A percentile compares a stretch with the other conserved stretches of the same genome.
These are phyloP conservation scores for Busseola fusca DNA, from an alignment of 2,888 invertebrate genomes.

Conservation along the genomic window DNA sequence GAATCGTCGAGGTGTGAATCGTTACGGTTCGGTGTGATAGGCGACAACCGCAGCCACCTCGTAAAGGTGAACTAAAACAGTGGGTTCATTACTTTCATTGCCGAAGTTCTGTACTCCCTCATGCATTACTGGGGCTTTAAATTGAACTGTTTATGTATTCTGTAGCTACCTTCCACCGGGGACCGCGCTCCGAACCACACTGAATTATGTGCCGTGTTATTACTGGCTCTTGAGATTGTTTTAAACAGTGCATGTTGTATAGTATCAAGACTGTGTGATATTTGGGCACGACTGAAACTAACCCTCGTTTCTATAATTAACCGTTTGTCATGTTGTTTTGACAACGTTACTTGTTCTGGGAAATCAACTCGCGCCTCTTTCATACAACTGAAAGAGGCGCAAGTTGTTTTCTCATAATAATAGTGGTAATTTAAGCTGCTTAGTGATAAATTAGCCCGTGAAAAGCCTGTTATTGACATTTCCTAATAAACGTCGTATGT, in stretches of 20 bases:
- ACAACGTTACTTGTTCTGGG: conserved; percentile 4
- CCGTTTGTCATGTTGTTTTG: conserved; percentile 14
- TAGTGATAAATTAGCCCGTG: not conserved
- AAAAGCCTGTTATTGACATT: not conserved
- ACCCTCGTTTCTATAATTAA: conserved; percentile 6
- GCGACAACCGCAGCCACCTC: conserved; percentile 65
- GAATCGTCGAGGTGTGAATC: conserved; percentile 54
- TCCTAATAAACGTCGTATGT: not conserved
- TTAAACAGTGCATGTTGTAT: conserved; percentile 50
- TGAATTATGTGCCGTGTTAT: conserved; percentile 63
- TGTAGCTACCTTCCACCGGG: conserved; percentile 61
- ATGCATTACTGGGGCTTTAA: conserved; percentile 71
- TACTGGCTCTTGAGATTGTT: conserved; percentile 56
- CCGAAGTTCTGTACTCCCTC: conserved; percentile 69
- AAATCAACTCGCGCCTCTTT: conserved; percentile 13
- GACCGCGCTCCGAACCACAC: conserved; percentile 51
- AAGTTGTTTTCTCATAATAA: too few relatives aligned
- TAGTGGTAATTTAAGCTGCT: not conserved
- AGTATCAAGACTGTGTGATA: conserved; percentile 33
- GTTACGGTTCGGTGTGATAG: conserved; percentile 63
- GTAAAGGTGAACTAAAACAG: conserved; percentile 71
- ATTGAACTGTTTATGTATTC: conserved; percentile 79
- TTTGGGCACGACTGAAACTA: conserved; percentile 7
- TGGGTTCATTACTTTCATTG: conserved; percentile 70
- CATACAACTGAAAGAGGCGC: too few relatives aligned